phyloP scores from a whole-genome alignment of 2,113 vertebrate species.

The Antigone vipio region DNA sequence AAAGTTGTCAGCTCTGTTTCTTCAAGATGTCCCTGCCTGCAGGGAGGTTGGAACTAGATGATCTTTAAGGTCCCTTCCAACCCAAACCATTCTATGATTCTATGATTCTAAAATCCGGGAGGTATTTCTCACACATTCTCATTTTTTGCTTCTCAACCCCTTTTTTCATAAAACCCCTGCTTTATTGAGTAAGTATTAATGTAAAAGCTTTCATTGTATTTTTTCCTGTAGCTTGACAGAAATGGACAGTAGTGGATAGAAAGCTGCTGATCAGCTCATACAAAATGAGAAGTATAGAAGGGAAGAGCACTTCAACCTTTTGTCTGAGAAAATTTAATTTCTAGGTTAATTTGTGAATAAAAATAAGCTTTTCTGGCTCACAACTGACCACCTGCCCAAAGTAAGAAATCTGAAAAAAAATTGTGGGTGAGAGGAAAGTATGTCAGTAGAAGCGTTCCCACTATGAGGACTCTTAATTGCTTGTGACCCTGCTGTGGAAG shows the following conservation, averaged over 20 bases:
- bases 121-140: background rate
- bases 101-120: background rate
- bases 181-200: background rate
- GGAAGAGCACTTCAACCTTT: background rate
- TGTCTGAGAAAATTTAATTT: background rate
- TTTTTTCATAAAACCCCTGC: background rate
- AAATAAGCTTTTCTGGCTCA: background rate
- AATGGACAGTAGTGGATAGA: background rate
- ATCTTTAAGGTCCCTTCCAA: too few relatives aligned
- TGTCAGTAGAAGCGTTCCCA: background rate
- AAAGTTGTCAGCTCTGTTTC: background rate
- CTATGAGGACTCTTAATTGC: slow-evolving; percentile 28
- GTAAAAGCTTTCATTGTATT: background rate
- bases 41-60: too few relatives aligned
- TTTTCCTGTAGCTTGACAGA: background rate
- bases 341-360: background rate
- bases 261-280: background rate
- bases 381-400: background rate
- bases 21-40: background rate
- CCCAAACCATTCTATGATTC: too few relatives aligned
- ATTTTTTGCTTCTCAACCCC: background rate
- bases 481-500: slow-evolving; percentile 42
- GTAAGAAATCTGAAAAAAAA: background rate
- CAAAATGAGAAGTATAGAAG: background rate
- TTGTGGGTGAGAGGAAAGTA: background rate